These are phyloP conservation scores for Protonemura montana DNA, from an alignment of 2,888 invertebrate species.

Conservation along the genomic window DNA sequence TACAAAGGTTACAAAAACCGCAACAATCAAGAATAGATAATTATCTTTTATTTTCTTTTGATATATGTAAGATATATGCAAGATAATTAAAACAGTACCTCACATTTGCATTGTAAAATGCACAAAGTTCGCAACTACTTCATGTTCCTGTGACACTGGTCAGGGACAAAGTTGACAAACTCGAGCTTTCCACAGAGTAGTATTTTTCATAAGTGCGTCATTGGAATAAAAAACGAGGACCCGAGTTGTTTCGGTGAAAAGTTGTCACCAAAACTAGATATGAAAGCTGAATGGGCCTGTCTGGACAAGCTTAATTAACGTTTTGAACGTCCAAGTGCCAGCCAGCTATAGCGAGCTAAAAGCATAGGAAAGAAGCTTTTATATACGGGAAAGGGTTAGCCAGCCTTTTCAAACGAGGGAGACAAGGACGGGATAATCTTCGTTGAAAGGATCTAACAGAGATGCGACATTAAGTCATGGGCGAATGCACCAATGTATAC, in stretches of 20 bases:
- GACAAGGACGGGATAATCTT: conserved; percentile 7
- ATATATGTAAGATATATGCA: too few species aligned
- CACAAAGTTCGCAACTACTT: too few species aligned
- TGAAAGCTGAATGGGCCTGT: background rate
- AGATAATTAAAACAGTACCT: too few species aligned
- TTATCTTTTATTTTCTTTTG: too few species aligned
- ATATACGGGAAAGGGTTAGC: background rate
- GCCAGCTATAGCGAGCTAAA: background rate
- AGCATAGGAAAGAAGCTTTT: background rate
- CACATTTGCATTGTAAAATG: too few species aligned
- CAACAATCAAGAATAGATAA: too few species aligned
- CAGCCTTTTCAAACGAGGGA: background rate
- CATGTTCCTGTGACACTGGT: too few species aligned
- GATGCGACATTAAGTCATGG: background rate
- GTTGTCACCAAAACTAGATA: background rate
- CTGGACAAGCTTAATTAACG: background rate
- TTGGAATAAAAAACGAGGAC: background rate
- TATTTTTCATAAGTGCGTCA: background rate
- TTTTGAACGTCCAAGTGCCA: background rate
- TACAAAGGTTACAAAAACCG: too few species aligned
- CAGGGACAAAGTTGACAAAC: background rate
- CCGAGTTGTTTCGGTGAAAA: background rate
- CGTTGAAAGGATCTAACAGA: background rate
- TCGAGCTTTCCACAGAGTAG: background rate
- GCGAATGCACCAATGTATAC: background rate